Percentiles rank a stretch among this genome's conserved stretches.
Conservation (phyloP, 1,140 invertebrate genomes). For the Drosophila biarmipes region DNA sequence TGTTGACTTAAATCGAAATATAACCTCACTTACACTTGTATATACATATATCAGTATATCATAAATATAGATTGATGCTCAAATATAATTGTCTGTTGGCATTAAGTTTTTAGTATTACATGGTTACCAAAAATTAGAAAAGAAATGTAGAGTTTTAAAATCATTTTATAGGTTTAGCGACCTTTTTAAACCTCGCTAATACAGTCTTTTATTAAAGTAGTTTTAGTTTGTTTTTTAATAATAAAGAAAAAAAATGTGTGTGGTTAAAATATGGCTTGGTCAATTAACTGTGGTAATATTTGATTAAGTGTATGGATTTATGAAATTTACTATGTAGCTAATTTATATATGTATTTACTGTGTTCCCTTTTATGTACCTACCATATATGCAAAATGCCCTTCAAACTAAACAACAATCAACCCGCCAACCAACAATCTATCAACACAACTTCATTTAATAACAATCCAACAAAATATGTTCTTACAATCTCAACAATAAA, state of each 20-base stretch:
- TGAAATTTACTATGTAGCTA: constrained; percentile 38
- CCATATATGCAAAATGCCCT: constrained; percentile 42
- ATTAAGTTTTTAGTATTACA: no score
- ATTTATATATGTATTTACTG: constrained; percentile 55
- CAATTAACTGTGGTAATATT: constrained; percentile 25
- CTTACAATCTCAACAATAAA: constrained; percentile 28
- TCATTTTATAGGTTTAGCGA: background rate
- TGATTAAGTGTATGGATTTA: constrained; percentile 15
- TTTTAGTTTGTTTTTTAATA: background rate
- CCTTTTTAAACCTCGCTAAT: background rate
- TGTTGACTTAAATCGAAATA: background rate
- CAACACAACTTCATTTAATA: constrained; percentile 31
- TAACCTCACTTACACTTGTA: background rate
- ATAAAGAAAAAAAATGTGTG: background rate
- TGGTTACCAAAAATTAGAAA: no score
- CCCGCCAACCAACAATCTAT: constrained; percentile 28
- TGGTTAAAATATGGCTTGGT: constrained; percentile 31
- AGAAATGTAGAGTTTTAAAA: background rate
- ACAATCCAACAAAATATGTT: constrained; percentile 28
- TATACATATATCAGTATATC: background rate
- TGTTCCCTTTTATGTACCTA: constrained; percentile 69
- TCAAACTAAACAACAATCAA: constrained; percentile 60
- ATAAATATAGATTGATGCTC: background rate
- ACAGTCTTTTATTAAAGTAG: background rate
- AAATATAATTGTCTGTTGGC: background rate